Percentiles rank a stretch among this genome's conserved stretches.
phyloP scores from a whole-genome alignment of 2,888 invertebrate species.

The Bellardia pandia region DNA sequence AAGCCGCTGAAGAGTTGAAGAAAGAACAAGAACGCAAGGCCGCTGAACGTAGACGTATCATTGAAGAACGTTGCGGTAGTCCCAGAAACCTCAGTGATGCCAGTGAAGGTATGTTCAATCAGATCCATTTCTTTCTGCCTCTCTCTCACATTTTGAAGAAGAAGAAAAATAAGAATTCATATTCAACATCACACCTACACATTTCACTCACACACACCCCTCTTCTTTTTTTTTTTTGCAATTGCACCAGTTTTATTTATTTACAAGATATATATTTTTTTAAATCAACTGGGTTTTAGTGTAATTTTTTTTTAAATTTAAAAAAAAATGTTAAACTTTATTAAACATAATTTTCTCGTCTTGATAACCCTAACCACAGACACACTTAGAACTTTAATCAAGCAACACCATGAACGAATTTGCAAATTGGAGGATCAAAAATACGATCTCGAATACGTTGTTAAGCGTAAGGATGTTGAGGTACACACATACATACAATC shows the following conservation, averaged over 20 bases:
- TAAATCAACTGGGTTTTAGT: slow-evolving; percentile 22
- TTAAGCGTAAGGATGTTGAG: slow-evolving; percentile 99
- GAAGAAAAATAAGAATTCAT: slow-evolving; percentile 28
- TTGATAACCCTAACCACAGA: slow-evolving; percentile 86
- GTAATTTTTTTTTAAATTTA: background rate
- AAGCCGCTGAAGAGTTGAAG: slow-evolving; percentile 99
- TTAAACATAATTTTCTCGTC: slow-evolving; percentile 20
- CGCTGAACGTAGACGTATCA: slow-evolving; percentile 98
- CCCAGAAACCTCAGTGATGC: slow-evolving; percentile 95
- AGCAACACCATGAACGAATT: slow-evolving; percentile 95
- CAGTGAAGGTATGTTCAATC: slow-evolving; percentile 92
- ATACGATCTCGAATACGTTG: slow-evolving; percentile 99
- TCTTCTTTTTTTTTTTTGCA: slow-evolving; percentile 17
- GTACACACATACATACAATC: slow-evolving; percentile 86
- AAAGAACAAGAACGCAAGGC: slow-evolving; percentile 99
- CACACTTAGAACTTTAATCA: slow-evolving; percentile 89
- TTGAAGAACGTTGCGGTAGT: slow-evolving; percentile 97
- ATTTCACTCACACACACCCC: slow-evolving; percentile 25
- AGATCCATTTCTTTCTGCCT: slow-evolving; percentile 58
- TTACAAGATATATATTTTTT: background rate
- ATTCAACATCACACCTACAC: slow-evolving; percentile 47
- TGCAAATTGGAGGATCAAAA: slow-evolving; percentile 95
- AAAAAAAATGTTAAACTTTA: background rate
- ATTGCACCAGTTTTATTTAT: slow-evolving; percentile 36
- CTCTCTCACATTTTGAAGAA: background rate